Conservation (phyloP, 2,888 invertebrate species). For the Oligia fasciuncula region DNA sequence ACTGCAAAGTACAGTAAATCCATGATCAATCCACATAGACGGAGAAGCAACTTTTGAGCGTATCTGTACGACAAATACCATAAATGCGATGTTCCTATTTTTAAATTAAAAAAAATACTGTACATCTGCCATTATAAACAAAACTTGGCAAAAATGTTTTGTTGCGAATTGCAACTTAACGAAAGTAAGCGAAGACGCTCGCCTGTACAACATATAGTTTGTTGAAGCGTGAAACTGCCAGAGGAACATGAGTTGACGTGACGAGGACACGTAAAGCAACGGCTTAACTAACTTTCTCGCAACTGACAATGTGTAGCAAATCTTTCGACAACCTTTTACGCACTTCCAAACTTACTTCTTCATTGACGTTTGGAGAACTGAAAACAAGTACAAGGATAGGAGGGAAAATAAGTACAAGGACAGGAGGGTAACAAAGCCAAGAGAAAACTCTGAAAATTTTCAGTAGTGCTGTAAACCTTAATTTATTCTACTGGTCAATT, state of each 20-base stretch:
- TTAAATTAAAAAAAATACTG: background rate
- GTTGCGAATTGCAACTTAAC: background rate
- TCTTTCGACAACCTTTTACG: conserved; percentile 54
- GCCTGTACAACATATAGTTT: conserved; percentile 47
- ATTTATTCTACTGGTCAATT: conserved; percentile 23
- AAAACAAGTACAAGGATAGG: conserved; percentile 15
- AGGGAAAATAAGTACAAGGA: conserved; percentile 8
- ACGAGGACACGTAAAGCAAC: conserved; percentile 60
- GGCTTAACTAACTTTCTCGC: conserved; percentile 62
- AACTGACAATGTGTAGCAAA: conserved; percentile 55
- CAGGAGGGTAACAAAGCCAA: conserved; percentile 1
- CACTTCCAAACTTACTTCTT: conserved; percentile 44
- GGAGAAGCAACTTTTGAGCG: background rate
- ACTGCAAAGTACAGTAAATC: background rate
- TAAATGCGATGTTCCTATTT: background rate
- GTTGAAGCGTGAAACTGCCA: conserved; percentile 62
- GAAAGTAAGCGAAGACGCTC: conserved; percentile 24
- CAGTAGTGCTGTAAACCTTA: background rate
- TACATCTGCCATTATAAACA: background rate
- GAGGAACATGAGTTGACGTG: conserved; percentile 54
- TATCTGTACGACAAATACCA: conserved; percentile 6
- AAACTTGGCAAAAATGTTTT: background rate
- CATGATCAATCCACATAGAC: background rate
- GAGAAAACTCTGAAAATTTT: background rate
- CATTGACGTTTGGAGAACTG: conserved; percentile 13